Conservation (phyloP, 2,113 vertebrate genomes). For the Leptodactylus fuscus region DNA sequence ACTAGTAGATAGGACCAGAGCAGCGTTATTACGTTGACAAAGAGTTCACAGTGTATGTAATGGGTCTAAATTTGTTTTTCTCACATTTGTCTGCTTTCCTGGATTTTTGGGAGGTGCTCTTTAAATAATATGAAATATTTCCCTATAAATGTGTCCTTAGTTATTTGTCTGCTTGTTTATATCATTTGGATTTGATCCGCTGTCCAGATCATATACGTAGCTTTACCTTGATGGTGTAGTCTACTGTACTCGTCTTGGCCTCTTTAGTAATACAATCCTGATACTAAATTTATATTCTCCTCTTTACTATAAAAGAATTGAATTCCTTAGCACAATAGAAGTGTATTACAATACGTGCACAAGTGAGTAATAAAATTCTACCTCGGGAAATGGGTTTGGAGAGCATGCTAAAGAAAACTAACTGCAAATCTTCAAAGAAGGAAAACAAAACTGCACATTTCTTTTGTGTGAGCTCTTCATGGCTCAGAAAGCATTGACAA, state of each 20-base stretch:
- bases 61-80: too few relatives aligned
- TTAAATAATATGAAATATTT: too few relatives aligned
- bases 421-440: constrained; percentile 71
- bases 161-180: background rate
- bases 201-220: background rate
- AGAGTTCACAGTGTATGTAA: too few relatives aligned
- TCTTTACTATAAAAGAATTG: background rate
- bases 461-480: constrained; percentile 76
- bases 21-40: too few relatives aligned
- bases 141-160: too few relatives aligned
- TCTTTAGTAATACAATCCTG: background rate
- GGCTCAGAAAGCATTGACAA: constrained; percentile 77
- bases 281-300: background rate
- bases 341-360: background rate
- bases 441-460: constrained; percentile 69
- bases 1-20: too few relatives aligned
- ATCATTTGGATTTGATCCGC: background rate
- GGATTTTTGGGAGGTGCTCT: too few relatives aligned
- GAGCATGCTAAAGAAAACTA: constrained; percentile 69
- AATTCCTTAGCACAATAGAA: background rate
- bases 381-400: constrained; percentile 57
- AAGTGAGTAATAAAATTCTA: constrained; percentile 10
- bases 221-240: background rate
- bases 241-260: background rate
- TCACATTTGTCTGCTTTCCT: too few relatives aligned